Conservation (phyloP, 2,797 vertebrate species). For the Brachyalestes nurse region DNA sequence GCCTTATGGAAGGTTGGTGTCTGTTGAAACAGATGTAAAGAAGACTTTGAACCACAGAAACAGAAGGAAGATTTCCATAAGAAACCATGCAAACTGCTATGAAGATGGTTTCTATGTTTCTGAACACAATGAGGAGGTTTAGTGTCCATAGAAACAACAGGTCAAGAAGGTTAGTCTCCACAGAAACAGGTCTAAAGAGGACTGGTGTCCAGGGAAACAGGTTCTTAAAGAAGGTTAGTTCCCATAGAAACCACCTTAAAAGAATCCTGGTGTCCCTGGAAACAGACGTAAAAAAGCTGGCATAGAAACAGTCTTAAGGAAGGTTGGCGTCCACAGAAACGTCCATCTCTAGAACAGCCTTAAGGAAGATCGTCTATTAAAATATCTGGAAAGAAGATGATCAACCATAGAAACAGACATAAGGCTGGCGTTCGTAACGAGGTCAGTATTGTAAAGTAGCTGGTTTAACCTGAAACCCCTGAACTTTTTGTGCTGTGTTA, state of each 20-base stretch:
- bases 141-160: background rate
- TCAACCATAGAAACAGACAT: background rate
- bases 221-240: background rate
- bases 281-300: background rate
- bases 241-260: too few species aligned
- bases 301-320: background rate
- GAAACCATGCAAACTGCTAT: too few species aligned
- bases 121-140: background rate
- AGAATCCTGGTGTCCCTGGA: background rate
- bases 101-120: too few species aligned
- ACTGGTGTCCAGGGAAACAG: background rate
- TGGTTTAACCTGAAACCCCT: too few species aligned
- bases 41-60: too few species aligned
- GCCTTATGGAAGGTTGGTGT: too few species aligned
- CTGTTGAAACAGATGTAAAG: too few species aligned
- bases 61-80: too few species aligned
- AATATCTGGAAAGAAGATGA: background rate
- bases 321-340: background rate
- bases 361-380: background rate
- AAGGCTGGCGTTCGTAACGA: background rate
- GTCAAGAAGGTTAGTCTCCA: background rate
- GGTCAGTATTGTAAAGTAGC: background rate
- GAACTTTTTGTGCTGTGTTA: too few species aligned
- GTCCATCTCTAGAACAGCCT: background rate
- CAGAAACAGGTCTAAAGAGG: background rate